phyloP scores from a whole-genome alignment of 2,888 invertebrate species.

The Cephus rjabovi region DNA sequence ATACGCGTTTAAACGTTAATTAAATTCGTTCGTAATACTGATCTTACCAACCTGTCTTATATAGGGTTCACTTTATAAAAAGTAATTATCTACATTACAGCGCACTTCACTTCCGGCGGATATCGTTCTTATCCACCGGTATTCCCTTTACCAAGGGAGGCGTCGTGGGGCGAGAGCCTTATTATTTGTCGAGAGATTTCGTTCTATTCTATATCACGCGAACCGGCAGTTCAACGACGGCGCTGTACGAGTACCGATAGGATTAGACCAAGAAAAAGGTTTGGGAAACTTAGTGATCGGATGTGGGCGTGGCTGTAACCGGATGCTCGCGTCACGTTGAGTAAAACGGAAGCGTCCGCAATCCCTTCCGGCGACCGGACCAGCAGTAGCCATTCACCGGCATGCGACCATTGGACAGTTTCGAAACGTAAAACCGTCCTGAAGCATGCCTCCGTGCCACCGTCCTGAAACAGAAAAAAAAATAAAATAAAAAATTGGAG shows the following conservation, averaged over 20 bases:
- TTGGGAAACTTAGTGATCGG: conserved; percentile 42
- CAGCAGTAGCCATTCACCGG: conserved; percentile 74
- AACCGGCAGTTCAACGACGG: not conserved
- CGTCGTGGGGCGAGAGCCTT: not conserved
- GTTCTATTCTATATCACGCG: not conserved
- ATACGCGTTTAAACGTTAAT: conserved; percentile 15
- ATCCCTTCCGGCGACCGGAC: conserved; percentile 74
- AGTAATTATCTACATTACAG: conserved; percentile 22
- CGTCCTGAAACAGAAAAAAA: conserved; percentile 67
- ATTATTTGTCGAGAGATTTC: conserved; percentile 7
- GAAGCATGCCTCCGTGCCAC: conserved; percentile 71
- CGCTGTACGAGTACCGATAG: conserved; percentile 31
- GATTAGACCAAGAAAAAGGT: conserved; percentile 45
- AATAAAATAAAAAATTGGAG: not conserved
- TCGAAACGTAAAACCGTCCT: conserved; percentile 72
- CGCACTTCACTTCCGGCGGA: not conserved
- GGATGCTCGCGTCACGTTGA: conserved; percentile 71
- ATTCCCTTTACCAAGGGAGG: not conserved
- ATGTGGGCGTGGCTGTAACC: conserved; percentile 50
- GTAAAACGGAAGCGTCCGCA: conserved; percentile 73
- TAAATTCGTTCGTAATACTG: conserved; percentile 27
- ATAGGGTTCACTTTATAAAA: conserved; percentile 26
- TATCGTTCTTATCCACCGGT: not conserved
- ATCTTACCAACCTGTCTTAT: conserved; percentile 5
- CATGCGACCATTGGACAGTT: conserved; percentile 70